A percentile compares a stretch with the other conserved stretches of the same genome.
Evolutionary conservation across 2,888 invertebrate species (phyloP).

Genomic region (Agrotis puta): DNA sequence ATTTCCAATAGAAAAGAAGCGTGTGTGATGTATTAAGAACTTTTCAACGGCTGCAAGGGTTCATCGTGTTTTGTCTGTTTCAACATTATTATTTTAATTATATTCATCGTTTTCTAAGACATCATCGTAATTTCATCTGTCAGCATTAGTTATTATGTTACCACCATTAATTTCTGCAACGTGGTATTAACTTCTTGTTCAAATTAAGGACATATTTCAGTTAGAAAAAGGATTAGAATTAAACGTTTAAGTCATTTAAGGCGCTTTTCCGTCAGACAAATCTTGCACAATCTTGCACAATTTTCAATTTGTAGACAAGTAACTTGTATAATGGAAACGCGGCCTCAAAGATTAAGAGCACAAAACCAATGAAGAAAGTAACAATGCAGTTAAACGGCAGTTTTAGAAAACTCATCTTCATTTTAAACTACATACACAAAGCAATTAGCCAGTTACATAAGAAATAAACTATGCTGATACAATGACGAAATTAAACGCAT

Average conservation of each 20-base stretch:
- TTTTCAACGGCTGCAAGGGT: not conserved
- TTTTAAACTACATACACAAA: slow-evolving; percentile 14
- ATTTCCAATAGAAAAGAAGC: not conserved
- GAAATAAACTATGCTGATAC: slow-evolving; percentile 63
- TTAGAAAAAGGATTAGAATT: too few species aligned
- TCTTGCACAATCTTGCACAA: too few species aligned
- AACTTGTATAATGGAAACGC: too few species aligned
- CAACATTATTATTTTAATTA: not conserved
- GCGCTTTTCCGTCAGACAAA: too few species aligned
- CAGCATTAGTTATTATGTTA: not conserved
- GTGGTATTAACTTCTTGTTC: not conserved
- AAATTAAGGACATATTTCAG: too few species aligned
- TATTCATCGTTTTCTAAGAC: not conserved
- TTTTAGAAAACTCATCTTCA: slow-evolving; percentile 20
- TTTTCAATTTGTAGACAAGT: too few species aligned
- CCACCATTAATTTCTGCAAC: too few species aligned
- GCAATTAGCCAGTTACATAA: slow-evolving; percentile 52
- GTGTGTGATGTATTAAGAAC: not conserved
- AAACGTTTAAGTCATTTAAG: too few species aligned
- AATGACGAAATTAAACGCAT: slow-evolving; percentile 72
- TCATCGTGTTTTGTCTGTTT: not conserved
- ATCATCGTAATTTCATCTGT: not conserved
- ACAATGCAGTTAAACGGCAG: not conserved
- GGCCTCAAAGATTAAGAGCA: not conserved
- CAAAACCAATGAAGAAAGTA: not conserved